Evolutionary conservation across 2,113 vertebrate species (phyloP), one percentile per base, ranked within the genome.

Genomic region (Propithecus coquereli): DNA sequence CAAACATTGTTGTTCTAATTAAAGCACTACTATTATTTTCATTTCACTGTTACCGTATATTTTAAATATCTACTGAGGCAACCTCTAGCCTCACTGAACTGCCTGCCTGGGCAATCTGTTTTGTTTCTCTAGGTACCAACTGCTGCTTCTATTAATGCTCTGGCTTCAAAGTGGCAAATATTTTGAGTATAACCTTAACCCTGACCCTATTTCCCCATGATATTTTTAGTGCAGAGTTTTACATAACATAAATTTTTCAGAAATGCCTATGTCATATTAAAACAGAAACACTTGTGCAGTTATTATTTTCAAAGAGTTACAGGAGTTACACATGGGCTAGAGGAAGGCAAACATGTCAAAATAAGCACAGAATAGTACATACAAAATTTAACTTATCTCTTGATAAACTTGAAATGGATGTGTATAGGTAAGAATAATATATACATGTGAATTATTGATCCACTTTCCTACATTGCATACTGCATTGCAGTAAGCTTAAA

Each of bases 291-390:
- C 5, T 34, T 85, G 34, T 45, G 14, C 17, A 40, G 34, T 70
- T 90, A 40, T 85, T 34, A 87, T 93, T 96, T 93, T 79, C 54
- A 90, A 82, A 95, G 50, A 47, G 30, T 90, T 83, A 73, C 16
- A 77, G 37, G 23, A 47, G 45, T 17, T 65, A 34, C 13, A 16
- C 5, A 17, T 16, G 63, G 30, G 52, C 22, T 66, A 17, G 30
- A n/a, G 23, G 32, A 80, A 92, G 1, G 77, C 0, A 84, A 82
- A 79, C 65, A 79, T 70, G 47, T 86, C 59, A 68, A 81, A 84
- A 68, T 37, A 63, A 87, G 27, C 32, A 61, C 0, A 73, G 43
- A 25, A 47, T n/a, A 84, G 6, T 73, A 14, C 40, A 34, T 23
- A 40, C 8, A 85, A 32, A 80, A 74, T 70, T 88, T 87, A 66